A percentile compares a stretch with the other conserved stretches of the same genome.
phyloP scores from a whole-genome alignment of 35 echinoderm and acorn worm species.

The Ophiothrix spiculata region DNA sequence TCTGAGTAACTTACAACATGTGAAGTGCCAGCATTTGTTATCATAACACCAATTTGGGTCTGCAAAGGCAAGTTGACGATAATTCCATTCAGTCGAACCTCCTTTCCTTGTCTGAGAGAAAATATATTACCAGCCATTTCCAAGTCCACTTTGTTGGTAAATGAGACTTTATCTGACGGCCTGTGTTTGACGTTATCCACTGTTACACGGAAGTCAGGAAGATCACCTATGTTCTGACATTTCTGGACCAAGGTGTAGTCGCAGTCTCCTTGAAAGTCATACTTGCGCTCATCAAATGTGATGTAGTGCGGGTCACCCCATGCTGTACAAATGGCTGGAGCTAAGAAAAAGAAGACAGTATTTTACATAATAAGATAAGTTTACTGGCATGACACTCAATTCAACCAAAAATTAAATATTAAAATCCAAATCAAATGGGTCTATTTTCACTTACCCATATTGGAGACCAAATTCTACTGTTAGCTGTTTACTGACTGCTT shows the following conservation, averaged over 20 bases:
- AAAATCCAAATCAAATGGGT: too few species aligned
- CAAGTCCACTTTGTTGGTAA: conserved; percentile 21
- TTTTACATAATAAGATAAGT: too few species aligned
- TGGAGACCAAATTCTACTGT: too few species aligned
- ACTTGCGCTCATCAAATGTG: conserved; percentile 45
- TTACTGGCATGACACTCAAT: too few species aligned
- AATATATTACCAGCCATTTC: conserved; percentile 46
- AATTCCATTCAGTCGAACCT: neutral
- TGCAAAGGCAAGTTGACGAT: neutral
- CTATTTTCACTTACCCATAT: too few species aligned
- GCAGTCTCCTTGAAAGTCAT: too few species aligned
- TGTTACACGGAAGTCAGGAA: conserved; percentile 32
- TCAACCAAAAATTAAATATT: too few species aligned
- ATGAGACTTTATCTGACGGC: conserved; percentile 45
- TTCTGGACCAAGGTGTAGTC: too few species aligned
- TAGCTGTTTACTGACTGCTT: too few species aligned
- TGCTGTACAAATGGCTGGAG: conserved; percentile 44
- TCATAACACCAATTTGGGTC: neutral
- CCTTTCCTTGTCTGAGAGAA: conserved; percentile 6
- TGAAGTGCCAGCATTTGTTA: neutral
- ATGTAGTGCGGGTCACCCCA: conserved; percentile 76
- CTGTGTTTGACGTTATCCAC: conserved; percentile 57
- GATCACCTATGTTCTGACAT: conserved; percentile 5
- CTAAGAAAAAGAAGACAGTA: too few species aligned
- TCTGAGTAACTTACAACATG: neutral